These are phyloP conservation scores for Acinonyx jubatus DNA, from an alignment of 2,113 vertebrate genomes.

Conservation along the genomic window DNA sequence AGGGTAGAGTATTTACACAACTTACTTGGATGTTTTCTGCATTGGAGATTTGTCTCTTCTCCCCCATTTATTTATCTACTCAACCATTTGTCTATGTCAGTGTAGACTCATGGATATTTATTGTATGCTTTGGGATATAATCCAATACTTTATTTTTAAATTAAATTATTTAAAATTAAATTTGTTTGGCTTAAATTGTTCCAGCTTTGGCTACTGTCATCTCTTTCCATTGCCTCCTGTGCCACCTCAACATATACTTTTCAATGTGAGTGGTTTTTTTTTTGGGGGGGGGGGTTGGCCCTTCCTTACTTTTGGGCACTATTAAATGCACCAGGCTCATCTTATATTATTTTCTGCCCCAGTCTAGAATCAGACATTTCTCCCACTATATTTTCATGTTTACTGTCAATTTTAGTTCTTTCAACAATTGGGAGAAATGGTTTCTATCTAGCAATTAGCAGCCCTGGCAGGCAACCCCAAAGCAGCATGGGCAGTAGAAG, in stretches of 20 bases:
- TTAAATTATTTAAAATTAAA: background rate
- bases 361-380: constrained; percentile 1
- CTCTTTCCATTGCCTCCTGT: background rate
- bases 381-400: constrained; percentile 13
- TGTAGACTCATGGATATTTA: background rate
- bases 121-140: background rate
- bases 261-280: background rate
- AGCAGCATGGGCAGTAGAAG: constrained; percentile 92
- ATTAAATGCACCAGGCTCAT: background rate
- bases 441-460: constrained; percentile 94
- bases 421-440: constrained; percentile 85
- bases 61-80: background rate
- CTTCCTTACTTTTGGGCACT: background rate
- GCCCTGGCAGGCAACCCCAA: constrained; percentile 89
- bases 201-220: background rate
- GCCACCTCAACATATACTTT: background rate
- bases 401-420: background rate
- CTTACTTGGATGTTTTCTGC: background rate
- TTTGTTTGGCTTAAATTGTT: background rate
- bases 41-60: background rate
- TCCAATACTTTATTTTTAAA: background rate
- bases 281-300: background rate
- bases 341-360: background rate
- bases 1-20: background rate
- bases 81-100: background rate